phyloP scores from a whole-genome alignment of 2,797 vertebrate species.

The Pelobates cultripes region DNA sequence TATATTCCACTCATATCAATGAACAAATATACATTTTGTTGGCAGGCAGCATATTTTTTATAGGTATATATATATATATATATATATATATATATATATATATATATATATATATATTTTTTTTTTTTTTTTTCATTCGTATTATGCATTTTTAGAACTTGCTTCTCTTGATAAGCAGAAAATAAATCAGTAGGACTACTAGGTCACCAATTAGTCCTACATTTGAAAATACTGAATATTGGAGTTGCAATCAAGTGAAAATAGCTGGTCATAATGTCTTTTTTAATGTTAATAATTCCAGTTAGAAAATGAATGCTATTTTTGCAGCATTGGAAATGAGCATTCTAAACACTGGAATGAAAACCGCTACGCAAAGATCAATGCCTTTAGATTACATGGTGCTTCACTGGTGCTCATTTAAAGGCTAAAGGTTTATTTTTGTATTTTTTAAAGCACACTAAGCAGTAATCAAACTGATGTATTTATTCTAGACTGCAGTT shows the following conservation, averaged over 20 bases:
- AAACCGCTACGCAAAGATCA: conserved; percentile 28
- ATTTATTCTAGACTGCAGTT: background rate
- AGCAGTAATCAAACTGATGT: background rate
- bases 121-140: too few species aligned
- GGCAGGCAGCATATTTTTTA: too few species aligned
- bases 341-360: conserved; percentile 4
- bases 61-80: too few species aligned
- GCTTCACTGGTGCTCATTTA: background rate
- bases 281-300: conserved; percentile 43
- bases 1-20: too few species aligned
- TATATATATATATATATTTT: too few species aligned
- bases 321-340: conserved; percentile 35
- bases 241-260: conserved; percentile 43
- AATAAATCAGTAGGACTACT: conserved; percentile 35
- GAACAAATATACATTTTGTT: too few species aligned
- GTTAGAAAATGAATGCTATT: conserved; percentile 43
- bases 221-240: conserved; percentile 39
- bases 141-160: too few species aligned
- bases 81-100: too few species aligned
- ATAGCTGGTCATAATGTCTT: conserved; percentile 40
- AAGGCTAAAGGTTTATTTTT: background rate
- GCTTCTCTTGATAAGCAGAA: conserved; percentile 15
- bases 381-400: conserved; percentile 6
- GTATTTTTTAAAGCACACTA: background rate
- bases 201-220: conserved; percentile 43